Percentiles rank a stretch among this genome's conserved stretches.
Conservation (phyloP, 30 jellyfish, hydroid and myxozoan species). For the Catostylus mosaicus region DNA sequence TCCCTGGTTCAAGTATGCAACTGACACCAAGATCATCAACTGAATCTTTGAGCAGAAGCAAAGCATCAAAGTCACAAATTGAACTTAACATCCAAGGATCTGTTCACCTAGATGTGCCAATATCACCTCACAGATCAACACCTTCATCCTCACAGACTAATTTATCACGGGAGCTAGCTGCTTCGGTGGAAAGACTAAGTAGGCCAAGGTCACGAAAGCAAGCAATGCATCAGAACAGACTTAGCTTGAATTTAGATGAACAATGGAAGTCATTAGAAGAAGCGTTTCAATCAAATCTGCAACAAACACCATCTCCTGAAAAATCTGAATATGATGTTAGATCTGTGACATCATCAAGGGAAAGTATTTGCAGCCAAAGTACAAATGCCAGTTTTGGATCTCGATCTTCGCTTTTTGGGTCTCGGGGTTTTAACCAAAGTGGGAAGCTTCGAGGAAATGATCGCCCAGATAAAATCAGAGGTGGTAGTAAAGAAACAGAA, state of each 20-base stretch:
- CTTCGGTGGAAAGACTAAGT: constrained; percentile 75
- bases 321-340: constrained; percentile 1
- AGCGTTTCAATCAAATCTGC: constrained; percentile 48
- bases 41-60: neutral
- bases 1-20: constrained; percentile 9
- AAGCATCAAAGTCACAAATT: neutral
- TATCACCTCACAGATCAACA: neutral
- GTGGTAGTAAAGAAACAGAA: neutral
- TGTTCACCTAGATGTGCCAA: constrained; percentile 8
- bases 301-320: constrained; percentile 29
- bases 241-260: constrained; percentile 67
- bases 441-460: neutral
- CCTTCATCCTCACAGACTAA: constrained; percentile 1
- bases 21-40: neutral
- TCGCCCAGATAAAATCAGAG: neutral
- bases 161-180: constrained; percentile 43
- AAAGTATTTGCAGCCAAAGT: constrained; percentile 59
- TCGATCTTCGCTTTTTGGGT: constrained; percentile 39
- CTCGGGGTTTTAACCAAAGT: neutral
- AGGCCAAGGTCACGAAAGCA: constrained; percentile 53
- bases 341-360: constrained; percentile 57
- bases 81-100: neutral
- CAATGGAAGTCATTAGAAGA: constrained; percentile 60
- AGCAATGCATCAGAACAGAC: constrained; percentile 60
- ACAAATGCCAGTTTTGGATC: constrained; percentile 64